Base-by-base conservation (phyloP, 2,888 invertebrate species). In the Magallana nippona region DNA sequence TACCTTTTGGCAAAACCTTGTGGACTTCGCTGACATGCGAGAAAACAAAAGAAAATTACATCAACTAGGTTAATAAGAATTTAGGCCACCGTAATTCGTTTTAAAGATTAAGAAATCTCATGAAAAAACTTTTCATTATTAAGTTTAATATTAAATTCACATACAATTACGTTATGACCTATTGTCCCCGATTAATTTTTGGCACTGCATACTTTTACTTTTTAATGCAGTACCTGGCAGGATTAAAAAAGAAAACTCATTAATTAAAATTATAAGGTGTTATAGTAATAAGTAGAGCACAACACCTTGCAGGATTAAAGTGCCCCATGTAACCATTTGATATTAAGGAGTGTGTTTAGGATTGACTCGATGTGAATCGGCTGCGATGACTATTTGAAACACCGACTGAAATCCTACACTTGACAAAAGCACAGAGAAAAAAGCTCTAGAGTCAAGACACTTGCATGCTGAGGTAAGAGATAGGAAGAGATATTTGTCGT, bases 241-340 rank as follows among this genome's bases (percentile, higher is more conserved):
- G 17, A 10, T 5, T 71, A 27, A 13, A 32, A 13, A 19, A 22
- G 15, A 27, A 10, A 44, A 27, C 27, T 13, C 32, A 63, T 19
- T 71, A 22, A 71, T 71, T 71, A 32, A 71, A 71, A 32, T 71
- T 27, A 71, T 71, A 22, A 71, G 32, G 27, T 27, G 71, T 27
- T 71, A 71, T 11, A 27, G 71, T 71, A 71, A 71, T 22, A 71
- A 27, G 71, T 71, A 27, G 71, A 71, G 22, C 71, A 71, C 71
- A 15, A 22, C 27, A 27, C 32, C 11, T 27, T 71, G 27, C 5
- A 22, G 15, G 71, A 22, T 71, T 71, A 71, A 71, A 27, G 32
- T 71, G 13, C 71, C 71, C 32, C 15, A 5, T 71, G 15, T 3
- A 3, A 10, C 71, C 32, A 71, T 27, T 27, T 71, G 71, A 15